Percentiles rank a stretch among this genome's conserved stretches.
Conservation (phyloP, 2,113 vertebrate genomes). For the Spea bombifrons region DNA sequence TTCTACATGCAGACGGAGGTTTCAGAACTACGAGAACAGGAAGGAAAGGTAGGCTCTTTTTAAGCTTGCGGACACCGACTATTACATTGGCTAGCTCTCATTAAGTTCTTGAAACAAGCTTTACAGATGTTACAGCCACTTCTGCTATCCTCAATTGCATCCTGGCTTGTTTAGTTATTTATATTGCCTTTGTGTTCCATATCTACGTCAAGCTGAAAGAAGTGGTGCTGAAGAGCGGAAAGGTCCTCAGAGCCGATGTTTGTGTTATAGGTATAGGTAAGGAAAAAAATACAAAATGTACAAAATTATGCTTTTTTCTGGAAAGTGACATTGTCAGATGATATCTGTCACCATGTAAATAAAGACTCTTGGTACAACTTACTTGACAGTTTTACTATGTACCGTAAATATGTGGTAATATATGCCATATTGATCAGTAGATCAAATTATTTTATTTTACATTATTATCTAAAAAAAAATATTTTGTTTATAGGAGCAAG, state of each 20-base stretch:
- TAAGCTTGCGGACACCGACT: too few species aligned
- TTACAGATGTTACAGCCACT: too few species aligned
- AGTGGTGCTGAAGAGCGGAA: conserved; percentile 95
- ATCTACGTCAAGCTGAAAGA: conserved; percentile 80
- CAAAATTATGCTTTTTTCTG: background rate
- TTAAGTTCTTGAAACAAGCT: too few species aligned
- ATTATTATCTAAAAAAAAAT: background rate
- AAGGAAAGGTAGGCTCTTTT: conserved; percentile 81
- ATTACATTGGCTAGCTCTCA: background rate
- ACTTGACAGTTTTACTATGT: too few species aligned
- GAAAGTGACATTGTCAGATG: too few species aligned
- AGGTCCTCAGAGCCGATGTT: conserved; percentile 88
- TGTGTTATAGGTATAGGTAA: conserved; percentile 93
- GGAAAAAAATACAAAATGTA: conserved; percentile 15
- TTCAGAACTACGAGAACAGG: conserved; percentile 88
- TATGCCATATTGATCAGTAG: too few species aligned
- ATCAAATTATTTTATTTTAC: background rate
- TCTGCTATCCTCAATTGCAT: too few species aligned
- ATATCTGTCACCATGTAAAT: too few species aligned
- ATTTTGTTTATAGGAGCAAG: conserved; percentile 69
- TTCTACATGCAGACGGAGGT: conserved; percentile 99
- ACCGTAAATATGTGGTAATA: too few species aligned
- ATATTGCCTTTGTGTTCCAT: too few species aligned
- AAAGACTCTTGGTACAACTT: too few species aligned
- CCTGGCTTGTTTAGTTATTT: too few species aligned